Percentiles rank a stretch among this genome's conserved stretches.
These are phyloP conservation scores for Megalopta genalis DNA, from an alignment of 1,140 invertebrate genomes.

Conservation along the genomic window DNA sequence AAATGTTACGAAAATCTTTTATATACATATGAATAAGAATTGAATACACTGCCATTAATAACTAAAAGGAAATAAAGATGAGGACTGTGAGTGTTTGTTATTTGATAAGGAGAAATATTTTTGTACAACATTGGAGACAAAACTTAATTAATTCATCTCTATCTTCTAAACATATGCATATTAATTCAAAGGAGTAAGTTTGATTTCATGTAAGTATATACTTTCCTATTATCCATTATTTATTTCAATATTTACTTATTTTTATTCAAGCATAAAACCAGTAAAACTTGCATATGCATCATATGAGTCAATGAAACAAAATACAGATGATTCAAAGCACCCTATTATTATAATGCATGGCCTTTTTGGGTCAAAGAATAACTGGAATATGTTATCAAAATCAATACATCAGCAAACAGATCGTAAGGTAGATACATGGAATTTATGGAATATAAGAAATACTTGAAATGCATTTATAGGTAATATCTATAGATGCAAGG, in stretches of 20 bases:
- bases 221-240: neutral
- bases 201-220: neutral
- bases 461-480: constrained; percentile 74
- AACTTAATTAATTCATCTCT: constrained; percentile 5
- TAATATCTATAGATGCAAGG: constrained; percentile 90
- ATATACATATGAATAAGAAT: constrained; percentile 5
- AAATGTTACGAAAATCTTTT: constrained; percentile 15
- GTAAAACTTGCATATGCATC: constrained; percentile 82
- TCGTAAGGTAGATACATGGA: constrained; percentile 80
- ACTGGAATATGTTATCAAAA: constrained; percentile 91
- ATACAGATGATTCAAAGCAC: constrained; percentile 48
- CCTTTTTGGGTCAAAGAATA: constrained; percentile 91
- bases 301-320: constrained; percentile 78
- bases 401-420: constrained; percentile 84
- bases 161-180: constrained; percentile 17
- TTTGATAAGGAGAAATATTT: constrained; percentile 20
- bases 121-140: neutral
- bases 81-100: neutral
- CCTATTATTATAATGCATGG: constrained; percentile 93
- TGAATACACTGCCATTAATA: neutral
- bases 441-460: neutral
- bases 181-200: constrained; percentile 23
- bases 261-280: constrained; percentile 61
- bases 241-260: neutral
- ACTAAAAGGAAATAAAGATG: constrained; percentile 13